phyloP scores from a whole-genome alignment of 2,888 invertebrate species.

The Caenorhabditis afra region DNA sequence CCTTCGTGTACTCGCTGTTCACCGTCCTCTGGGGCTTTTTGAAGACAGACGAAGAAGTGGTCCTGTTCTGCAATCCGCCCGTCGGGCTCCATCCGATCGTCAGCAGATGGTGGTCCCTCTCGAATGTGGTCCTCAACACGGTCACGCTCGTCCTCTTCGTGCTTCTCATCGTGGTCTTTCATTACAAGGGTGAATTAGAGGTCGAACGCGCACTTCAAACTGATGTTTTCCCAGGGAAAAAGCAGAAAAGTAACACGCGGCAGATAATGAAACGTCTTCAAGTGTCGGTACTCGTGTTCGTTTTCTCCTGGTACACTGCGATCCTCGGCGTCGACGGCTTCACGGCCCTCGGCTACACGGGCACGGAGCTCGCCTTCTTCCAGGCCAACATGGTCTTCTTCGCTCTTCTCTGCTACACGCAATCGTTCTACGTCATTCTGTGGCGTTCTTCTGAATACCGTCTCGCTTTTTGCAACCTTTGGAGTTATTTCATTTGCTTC shows the following conservation, averaged over 20 bases:
- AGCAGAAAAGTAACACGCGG: slow-evolving; percentile 37
- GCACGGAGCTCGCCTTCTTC: slow-evolving; percentile 19
- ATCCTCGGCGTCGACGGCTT: slow-evolving; percentile 38
- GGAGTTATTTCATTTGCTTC: slow-evolving; percentile 27
- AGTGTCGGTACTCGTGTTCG: slow-evolving; percentile 33
- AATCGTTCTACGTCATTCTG: slow-evolving; percentile 49
- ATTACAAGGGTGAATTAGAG: slow-evolving; percentile 18
- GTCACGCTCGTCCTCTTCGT: slow-evolving; percentile 14
- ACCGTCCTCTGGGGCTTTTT: slow-evolving; percentile 36
- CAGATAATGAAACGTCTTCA: slow-evolving; percentile 37
- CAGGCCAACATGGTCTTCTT: slow-evolving; percentile 56
- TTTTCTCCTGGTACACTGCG: slow-evolving; percentile 48
- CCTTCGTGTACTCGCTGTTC: slow-evolving; percentile 28
- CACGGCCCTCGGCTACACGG: slow-evolving; percentile 26
- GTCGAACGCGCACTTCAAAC: not conserved
- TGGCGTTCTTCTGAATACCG: slow-evolving; percentile 58
- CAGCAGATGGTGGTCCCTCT: slow-evolving; percentile 45
- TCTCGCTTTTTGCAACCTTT: slow-evolving; percentile 38
- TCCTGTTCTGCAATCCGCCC: slow-evolving; percentile 53
- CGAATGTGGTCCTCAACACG: slow-evolving; percentile 29
- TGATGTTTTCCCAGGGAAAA: slow-evolving; percentile 20
- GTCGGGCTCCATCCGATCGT: slow-evolving; percentile 41
- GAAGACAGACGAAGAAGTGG: slow-evolving; percentile 35
- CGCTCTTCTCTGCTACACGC: slow-evolving; percentile 46
- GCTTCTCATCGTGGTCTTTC: slow-evolving; percentile 16